These are phyloP conservation scores for Perca fluviatilis DNA, from an alignment of 2,113 vertebrate genomes.

Conservation along the genomic window DNA sequence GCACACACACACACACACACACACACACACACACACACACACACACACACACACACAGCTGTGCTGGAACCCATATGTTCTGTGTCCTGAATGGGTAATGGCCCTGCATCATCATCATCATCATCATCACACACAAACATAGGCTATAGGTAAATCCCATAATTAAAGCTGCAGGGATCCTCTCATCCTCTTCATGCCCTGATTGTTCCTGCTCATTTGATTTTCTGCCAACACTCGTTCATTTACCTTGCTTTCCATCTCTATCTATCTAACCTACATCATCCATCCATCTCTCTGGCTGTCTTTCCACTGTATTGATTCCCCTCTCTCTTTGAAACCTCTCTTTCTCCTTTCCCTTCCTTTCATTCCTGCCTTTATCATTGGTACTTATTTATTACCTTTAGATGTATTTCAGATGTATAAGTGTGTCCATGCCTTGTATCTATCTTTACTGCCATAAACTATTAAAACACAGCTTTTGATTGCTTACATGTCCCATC, in stretches of 20 bases:
- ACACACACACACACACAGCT: constrained; percentile 20
- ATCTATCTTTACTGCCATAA: neutral
- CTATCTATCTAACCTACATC: neutral
- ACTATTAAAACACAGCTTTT: too few species aligned
- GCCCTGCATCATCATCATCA: constrained; percentile 46
- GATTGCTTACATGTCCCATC: too few species aligned
- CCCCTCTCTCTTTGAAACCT: neutral
- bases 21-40: constrained; percentile 19
- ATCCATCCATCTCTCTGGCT: too few species aligned
- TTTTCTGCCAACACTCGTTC: constrained; percentile 8
- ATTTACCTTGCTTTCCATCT: neutral
- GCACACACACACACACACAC: neutral
- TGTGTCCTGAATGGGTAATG: constrained; percentile 76
- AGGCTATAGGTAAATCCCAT: neutral
- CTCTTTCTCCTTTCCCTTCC: neutral
- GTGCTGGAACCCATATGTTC: constrained; percentile 74
- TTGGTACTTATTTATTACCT: neutral
- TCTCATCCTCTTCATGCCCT: constrained; percentile 6
- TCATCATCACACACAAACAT: constrained; percentile 3
- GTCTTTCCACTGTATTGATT: too few species aligned
- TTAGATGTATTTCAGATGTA: neutral
- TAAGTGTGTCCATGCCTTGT: neutral
- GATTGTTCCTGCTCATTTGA: constrained; percentile 12
- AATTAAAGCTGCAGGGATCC: neutral
- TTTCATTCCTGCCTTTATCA: neutral